Base-by-base conservation (phyloP, 2,888 invertebrate species). In the Scaptomyza cyrtandrae region DNA sequence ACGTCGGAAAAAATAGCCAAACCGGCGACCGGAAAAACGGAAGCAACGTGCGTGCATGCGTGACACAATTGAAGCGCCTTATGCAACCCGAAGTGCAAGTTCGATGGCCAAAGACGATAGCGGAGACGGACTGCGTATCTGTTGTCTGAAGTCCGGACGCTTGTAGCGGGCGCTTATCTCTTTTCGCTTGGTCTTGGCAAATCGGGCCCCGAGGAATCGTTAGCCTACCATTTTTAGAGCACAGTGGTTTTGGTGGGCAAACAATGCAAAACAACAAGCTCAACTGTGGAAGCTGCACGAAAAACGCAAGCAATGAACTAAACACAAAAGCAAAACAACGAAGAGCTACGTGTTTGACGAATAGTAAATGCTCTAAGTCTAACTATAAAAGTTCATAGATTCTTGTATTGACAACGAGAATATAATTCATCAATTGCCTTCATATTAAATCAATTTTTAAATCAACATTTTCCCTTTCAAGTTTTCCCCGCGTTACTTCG, bases 41-140 rank as follows among this genome's bases (percentile, higher is more conserved):
- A 89, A 86, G 84, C 81, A 86, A 80, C 90, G 82, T 89, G 90
- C 90, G 90, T 90, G 90, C 90, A 89, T 89, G 90, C 90, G 90
- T 90, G 90, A 87, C 83, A 87, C 80, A 86, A 77, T 89, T 87
- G 89, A 89, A 85, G 88, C 83, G 83, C 82, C 87, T 75, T 80
- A 88, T 81, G 67, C 48, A 53, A n/a, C 11, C 10, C 11, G 58
- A 39, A 33, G 29, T 19, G 16, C 11, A 24, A 49, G 49, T 19
- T n/a, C 14, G 37, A 24, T 46, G 29, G 27, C 37, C 19, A 44
- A 16, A 24, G 19, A 16, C 16, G 50, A 14, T 62, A 43, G 71
- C 33, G 31, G 24, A 1, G 6, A 31, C 13, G 29, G 9, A 39
- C 33, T 33, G 13, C 14, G 7, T n/a, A 24, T 24, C 6, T 14